These are phyloP conservation scores for Gavia stellata DNA, from an alignment of 2,113 vertebrate genomes.

Conservation along the genomic window DNA sequence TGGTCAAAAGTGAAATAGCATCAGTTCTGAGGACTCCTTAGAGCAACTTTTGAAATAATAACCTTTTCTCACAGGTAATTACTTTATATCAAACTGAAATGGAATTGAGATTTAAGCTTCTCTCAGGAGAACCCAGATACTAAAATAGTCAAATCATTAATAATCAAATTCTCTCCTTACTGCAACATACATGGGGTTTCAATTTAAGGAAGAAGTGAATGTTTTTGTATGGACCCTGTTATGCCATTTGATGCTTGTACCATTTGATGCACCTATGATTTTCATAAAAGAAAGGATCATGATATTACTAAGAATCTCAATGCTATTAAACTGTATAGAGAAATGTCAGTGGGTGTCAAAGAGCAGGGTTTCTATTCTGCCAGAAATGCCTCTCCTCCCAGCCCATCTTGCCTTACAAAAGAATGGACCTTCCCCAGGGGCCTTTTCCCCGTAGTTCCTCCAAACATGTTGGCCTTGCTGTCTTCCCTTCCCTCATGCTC, in stretches of 20 bases:
- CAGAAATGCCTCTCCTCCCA: background rate
- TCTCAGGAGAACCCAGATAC: background rate
- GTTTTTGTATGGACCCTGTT: background rate
- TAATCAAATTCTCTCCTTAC: background rate
- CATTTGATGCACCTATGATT: background rate
- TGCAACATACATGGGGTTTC: background rate
- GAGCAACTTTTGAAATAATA: background rate
- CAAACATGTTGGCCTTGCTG: background rate
- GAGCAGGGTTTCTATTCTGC: background rate
- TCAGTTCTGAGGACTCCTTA: background rate
- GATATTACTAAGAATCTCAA: background rate
- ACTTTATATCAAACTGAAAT: background rate
- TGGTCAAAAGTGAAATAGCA: background rate
- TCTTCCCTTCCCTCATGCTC: background rate
- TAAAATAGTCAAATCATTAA: background rate
- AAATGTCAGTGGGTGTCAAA: background rate
- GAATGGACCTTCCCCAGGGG: background rate
- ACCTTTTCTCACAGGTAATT: background rate
- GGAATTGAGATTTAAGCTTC: background rate
- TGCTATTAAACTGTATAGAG: background rate
- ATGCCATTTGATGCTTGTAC: background rate
- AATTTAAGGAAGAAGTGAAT: background rate
- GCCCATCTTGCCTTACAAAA: background rate
- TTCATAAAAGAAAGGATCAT: background rate
- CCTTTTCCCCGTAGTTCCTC: background rate